phyloP scores from a whole-genome alignment of 1,140 invertebrate genomes.

The Bombus pascuorum region DNA sequence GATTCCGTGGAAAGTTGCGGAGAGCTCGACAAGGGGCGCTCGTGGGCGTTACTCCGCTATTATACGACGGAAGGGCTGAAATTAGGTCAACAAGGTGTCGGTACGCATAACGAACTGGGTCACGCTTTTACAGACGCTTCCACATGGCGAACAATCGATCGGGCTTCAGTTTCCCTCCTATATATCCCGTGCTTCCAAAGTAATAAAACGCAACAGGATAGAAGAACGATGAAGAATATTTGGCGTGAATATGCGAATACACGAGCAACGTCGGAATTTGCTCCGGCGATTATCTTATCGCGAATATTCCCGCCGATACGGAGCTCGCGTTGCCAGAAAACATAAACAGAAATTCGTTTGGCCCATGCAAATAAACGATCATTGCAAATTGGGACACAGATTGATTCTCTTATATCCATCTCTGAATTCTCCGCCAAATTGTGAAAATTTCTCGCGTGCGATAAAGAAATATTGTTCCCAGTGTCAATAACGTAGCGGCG shows the following conservation, averaged over 20 bases:
- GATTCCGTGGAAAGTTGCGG: conserved; percentile 1
- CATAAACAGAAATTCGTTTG: conserved; percentile 22
- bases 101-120: conserved; percentile 51
- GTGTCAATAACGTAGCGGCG: background rate
- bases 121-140: conserved; percentile 18
- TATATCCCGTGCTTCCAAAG: background rate
- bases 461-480: background rate
- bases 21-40: background rate
- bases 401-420: background rate
- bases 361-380: background rate
- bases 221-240: background rate
- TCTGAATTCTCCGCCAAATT: background rate
- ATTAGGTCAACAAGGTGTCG: conserved; percentile 56
- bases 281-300: conserved; percentile 38
- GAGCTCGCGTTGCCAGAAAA: background rate
- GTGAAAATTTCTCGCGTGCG: background rate
- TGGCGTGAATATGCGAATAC: background rate
- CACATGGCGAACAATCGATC: background rate
- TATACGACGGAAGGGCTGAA: conserved; percentile 14
- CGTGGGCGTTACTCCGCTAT: conserved; percentile 38
- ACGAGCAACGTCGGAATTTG: conserved; percentile 14
- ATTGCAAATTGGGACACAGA: background rate
- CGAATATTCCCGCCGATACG: background rate
- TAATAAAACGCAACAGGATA: background rate
- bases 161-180: no score